These are phyloP conservation scores for Branchellion lobata DNA, from an alignment of 2,888 invertebrate species.

Conservation along the genomic window DNA sequence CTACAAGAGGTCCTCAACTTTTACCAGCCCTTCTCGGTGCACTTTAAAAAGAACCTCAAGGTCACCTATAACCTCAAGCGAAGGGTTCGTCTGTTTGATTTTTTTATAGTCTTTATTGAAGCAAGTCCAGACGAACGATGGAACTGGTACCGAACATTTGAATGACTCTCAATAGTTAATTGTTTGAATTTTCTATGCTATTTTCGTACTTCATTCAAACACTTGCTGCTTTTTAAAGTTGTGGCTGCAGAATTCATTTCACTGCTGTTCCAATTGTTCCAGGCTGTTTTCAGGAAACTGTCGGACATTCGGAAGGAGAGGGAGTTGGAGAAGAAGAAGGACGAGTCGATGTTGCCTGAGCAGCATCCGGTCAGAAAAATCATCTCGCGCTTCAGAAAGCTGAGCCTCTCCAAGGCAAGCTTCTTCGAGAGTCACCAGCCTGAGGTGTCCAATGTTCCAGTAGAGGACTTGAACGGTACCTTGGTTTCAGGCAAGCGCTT, in stretches of 20 bases:
- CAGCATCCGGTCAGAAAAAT: slow-evolving; percentile 97
- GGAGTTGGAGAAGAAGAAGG: slow-evolving; percentile 92
- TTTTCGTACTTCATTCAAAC: too few relatives aligned
- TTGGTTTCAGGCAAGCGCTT: slow-evolving; percentile 20
- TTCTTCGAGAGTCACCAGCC: slow-evolving; percentile 27
- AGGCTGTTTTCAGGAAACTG: slow-evolving; percentile 80
- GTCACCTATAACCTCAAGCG: slow-evolving; percentile 97
- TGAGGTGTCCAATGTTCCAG: too few relatives aligned
- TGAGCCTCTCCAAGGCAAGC: slow-evolving; percentile 53
- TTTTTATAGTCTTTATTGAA: too few relatives aligned
- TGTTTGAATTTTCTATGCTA: too few relatives aligned
- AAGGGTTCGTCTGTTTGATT: slow-evolving; percentile 71
- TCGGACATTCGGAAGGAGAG: slow-evolving; percentile 96
- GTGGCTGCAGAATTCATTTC: not conserved
- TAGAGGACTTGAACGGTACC: not conserved
- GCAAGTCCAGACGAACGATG: too few relatives aligned
- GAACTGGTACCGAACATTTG: too few relatives aligned
- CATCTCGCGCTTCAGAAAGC: slow-evolving; percentile 84
- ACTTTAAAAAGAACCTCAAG: slow-evolving; percentile 93
- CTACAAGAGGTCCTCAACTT: slow-evolving; percentile 89
- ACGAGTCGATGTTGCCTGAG: slow-evolving; percentile 88
- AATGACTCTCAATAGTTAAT: too few relatives aligned
- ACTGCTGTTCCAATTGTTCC: slow-evolving; percentile 47
- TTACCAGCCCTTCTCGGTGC: slow-evolving; percentile 98
- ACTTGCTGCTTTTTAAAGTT: too few relatives aligned